These are phyloP conservation scores for Uropsilus gracilis DNA, from an alignment of 2,113 vertebrate species.

Conservation along the genomic window DNA sequence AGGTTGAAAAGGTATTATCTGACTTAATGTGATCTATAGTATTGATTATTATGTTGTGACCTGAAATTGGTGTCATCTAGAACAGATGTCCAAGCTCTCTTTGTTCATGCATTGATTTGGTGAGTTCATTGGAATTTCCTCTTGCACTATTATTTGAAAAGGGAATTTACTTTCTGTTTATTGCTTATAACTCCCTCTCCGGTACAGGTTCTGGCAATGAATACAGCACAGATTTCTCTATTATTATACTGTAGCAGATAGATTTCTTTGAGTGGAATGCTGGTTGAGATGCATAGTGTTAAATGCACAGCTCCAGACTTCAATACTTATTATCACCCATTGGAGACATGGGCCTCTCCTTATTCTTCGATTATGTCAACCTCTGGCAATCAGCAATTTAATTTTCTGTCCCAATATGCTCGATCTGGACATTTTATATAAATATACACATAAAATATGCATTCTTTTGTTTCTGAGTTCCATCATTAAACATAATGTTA, in stretches of 20 bases:
- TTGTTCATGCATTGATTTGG: background rate
- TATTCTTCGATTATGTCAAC: background rate
- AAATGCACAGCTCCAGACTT: background rate
- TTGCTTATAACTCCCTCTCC: background rate
- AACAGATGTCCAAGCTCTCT: background rate
- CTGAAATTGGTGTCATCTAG: background rate
- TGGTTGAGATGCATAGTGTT: background rate
- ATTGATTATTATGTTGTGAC: background rate
- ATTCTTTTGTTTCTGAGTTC: background rate
- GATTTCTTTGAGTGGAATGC: background rate
- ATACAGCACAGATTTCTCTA: background rate
- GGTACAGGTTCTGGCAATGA: background rate
- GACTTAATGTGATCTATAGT: background rate
- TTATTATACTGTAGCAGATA: background rate
- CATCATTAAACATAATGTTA: background rate
- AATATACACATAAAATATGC: background rate
- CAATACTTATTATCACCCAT: background rate
- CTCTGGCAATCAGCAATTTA: background rate
- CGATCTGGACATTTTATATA: background rate
- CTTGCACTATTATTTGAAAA: background rate
- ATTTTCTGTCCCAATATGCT: background rate
- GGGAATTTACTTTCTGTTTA: background rate
- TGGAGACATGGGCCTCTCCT: background rate
- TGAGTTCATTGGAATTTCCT: background rate
- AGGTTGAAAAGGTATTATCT: background rate